Percentiles rank a stretch among this genome's conserved stretches.
phyloP scores from a whole-genome alignment of 35 echinoderm and acorn worm species.

The Ophioderma brevispina region DNA sequence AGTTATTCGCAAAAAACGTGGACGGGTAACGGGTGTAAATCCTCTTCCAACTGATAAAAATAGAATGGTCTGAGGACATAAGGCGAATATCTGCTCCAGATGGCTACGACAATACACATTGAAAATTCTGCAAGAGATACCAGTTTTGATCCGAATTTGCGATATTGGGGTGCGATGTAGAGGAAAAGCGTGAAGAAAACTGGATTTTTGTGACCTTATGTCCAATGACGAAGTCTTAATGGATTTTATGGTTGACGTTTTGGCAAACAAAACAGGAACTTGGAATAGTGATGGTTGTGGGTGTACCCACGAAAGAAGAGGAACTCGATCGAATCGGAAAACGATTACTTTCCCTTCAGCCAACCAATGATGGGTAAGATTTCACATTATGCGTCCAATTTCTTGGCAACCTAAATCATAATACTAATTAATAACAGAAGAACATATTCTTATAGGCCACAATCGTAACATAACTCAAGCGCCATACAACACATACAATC shows the following conservation, averaged over 20 bases:
- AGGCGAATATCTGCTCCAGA: constrained; percentile 20
- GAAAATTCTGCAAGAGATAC: constrained; percentile 46
- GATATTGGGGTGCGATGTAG: constrained; percentile 39
- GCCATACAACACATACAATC: no score
- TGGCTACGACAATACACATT: constrained; percentile 59
- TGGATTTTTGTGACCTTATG: constrained; percentile 46
- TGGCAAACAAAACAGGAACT: no score
- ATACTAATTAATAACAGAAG: no score
- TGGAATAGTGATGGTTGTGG: constrained; percentile 48
- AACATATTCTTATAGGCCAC: no score
- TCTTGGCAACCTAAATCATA: no score
- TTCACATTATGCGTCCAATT: no score
- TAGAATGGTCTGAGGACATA: constrained; percentile 68
- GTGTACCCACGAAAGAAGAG: constrained; percentile 5
- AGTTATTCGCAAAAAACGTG: no score
- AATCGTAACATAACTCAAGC: no score
- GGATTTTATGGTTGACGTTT: constrained; percentile 60
- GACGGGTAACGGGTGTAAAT: no score
- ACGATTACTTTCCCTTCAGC: constrained; percentile 34
- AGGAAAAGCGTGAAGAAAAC: not conserved
- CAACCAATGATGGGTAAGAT: constrained; percentile 70
- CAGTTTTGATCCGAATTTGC: constrained; percentile 47
- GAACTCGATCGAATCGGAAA: constrained; percentile 56
- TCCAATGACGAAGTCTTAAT: constrained; percentile 51
- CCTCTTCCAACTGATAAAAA: no score